Percentiles rank a stretch among this genome's conserved stretches.
phyloP scores from a whole-genome alignment of 2,888 invertebrate species.

The Diaprepes abbreviatus region DNA sequence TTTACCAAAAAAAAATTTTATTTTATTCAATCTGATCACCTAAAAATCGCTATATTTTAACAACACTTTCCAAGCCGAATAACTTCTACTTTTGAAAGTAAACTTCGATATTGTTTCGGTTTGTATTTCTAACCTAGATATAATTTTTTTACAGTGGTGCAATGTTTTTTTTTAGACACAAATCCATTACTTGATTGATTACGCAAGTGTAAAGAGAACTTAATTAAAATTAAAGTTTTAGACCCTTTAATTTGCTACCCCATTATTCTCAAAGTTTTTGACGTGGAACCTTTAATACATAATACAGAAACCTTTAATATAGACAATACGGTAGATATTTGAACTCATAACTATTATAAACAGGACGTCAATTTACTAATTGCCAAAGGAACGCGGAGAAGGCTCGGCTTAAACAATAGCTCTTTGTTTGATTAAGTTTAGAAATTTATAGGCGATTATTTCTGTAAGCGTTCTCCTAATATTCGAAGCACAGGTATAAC shows the following conservation, averaged over 20 bases:
- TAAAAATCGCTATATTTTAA: too few relatives aligned
- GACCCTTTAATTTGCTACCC: neutral
- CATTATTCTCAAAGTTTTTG: conserved; percentile 14
- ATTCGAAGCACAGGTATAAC: conserved; percentile 32
- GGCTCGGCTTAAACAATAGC: conserved; percentile 20
- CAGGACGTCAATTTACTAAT: conserved; percentile 31
- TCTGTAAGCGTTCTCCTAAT: conserved; percentile 24
- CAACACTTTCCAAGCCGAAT: too few relatives aligned
- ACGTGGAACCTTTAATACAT: conserved; percentile 14
- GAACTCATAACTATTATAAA: conserved; percentile 25
- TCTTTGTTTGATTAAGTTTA: conserved; percentile 29
- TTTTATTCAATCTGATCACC: too few relatives aligned
- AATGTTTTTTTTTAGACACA: too few relatives aligned
- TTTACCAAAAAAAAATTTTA: too few relatives aligned
- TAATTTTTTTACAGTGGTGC: too few relatives aligned
- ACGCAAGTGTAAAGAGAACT: neutral
- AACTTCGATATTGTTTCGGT: too few relatives aligned
- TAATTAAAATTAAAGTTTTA: neutral
- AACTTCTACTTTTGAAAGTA: too few relatives aligned
- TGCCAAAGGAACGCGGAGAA: conserved; percentile 19
- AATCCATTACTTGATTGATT: too few relatives aligned
- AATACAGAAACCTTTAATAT: conserved; percentile 3
- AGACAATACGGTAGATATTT: conserved; percentile 26
- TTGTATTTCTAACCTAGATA: too few relatives aligned
- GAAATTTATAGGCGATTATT: conserved; percentile 29